Percentiles rank a stretch among this genome's conserved stretches.
phyloP scores from a whole-genome alignment of 2,797 vertebrate genomes.

The Sebastiscus tertius region DNA sequence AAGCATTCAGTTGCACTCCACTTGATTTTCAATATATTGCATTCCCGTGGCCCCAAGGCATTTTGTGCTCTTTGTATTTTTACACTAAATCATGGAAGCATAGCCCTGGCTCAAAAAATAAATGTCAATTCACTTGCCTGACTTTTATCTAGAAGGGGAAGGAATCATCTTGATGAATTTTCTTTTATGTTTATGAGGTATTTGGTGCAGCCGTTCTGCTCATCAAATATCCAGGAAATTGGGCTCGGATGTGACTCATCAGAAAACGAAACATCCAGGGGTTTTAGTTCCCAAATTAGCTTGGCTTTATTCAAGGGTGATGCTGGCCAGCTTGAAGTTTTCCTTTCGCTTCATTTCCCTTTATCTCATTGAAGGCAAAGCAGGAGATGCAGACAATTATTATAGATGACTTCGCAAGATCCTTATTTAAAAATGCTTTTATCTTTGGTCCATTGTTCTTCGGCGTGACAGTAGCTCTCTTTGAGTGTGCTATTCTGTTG shows the following conservation, averaged over 20 bases:
- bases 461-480: conserved; percentile 29
- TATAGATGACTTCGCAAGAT: conserved; percentile 34
- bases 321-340: conserved; percentile 31
- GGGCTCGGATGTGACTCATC: conserved; percentile 37
- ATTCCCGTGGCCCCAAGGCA: neutral
- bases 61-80: conserved; percentile 22
- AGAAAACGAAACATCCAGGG: conserved; percentile 23
- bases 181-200: conserved; percentile 30
- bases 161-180: conserved; percentile 34
- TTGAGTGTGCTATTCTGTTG: conserved; percentile 24
- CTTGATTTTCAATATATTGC: conserved; percentile 25
- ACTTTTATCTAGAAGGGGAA: conserved; percentile 29
- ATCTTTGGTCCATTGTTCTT: conserved; percentile 24
- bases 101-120: conserved; percentile 1
- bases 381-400: conserved; percentile 34
- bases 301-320: conserved; percentile 39
- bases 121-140: conserved; percentile 34
- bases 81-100: neutral
- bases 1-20: conserved; percentile 10
- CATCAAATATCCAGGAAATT: conserved; percentile 55
- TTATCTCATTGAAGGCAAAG: conserved; percentile 29
- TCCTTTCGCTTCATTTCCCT: conserved; percentile 17
- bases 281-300: conserved; percentile 49
- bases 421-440: conserved; percentile 53
- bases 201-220: conserved; percentile 20